A percentile compares a stretch with the other conserved stretches of the same genome.
Evolutionary conservation across 2,888 invertebrate species (phyloP).

Genomic region (Miltochrista miniata): DNA sequence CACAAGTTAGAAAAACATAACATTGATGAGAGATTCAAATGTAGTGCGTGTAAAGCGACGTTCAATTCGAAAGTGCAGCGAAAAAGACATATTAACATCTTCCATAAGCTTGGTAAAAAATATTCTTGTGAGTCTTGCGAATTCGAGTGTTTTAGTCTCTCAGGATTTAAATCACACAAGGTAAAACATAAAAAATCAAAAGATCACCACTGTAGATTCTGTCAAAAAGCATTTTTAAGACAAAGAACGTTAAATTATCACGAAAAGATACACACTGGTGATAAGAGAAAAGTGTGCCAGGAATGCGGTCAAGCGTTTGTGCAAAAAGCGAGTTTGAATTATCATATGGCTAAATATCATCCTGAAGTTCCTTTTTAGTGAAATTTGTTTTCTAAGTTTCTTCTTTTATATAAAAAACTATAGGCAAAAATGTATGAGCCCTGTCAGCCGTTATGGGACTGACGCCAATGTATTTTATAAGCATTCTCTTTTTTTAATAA

Average conservation of each 20-base stretch:
- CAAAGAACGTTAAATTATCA: slow-evolving; percentile 59
- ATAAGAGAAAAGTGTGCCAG: slow-evolving; percentile 61
- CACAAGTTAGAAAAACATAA: slow-evolving; percentile 63
- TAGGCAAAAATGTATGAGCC: too few relatives aligned
- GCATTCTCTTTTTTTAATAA: too few relatives aligned
- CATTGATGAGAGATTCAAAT: slow-evolving; percentile 63
- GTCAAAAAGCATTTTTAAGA: slow-evolving; percentile 70
- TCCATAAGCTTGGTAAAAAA: slow-evolving; percentile 68
- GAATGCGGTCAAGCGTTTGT: slow-evolving; percentile 72
- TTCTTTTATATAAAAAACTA: too few relatives aligned
- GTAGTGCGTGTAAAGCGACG: slow-evolving; percentile 72
- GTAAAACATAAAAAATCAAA: slow-evolving; percentile 69
- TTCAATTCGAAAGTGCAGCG: too few relatives aligned
- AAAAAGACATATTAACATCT: slow-evolving; percentile 59
- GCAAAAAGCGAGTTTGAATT: slow-evolving; percentile 73
- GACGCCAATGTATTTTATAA: too few relatives aligned
- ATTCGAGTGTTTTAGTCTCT: slow-evolving; percentile 60
- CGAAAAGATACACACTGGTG: slow-evolving; percentile 71
- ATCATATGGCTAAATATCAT: slow-evolving; percentile 73
- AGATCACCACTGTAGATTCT: slow-evolving; percentile 69
- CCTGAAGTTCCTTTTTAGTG: slow-evolving; percentile 62
- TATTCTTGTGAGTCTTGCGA: slow-evolving; percentile 64
- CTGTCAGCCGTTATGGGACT: too few relatives aligned
- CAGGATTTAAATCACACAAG: slow-evolving; percentile 63
- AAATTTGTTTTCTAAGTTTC: too few relatives aligned